phyloP scores from a whole-genome alignment of 2,797 vertebrate genomes.

The Hirundo rustica region DNA sequence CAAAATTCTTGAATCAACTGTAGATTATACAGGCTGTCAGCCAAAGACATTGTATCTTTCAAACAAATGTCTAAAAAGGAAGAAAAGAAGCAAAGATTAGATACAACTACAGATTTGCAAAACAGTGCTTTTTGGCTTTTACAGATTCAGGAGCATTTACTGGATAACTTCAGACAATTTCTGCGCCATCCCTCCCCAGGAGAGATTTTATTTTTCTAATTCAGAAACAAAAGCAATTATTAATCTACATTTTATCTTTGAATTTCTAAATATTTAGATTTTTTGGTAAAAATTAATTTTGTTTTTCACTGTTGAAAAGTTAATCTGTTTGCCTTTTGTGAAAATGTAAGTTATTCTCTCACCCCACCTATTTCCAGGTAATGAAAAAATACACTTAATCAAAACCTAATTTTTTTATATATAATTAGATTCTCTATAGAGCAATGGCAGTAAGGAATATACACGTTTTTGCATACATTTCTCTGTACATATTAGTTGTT shows the following conservation, averaged over 20 bases:
- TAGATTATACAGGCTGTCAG: conserved; percentile 93
- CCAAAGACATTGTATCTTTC: conserved; percentile 94
- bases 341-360: background rate
- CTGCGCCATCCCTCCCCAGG: fast-evolving
- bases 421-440: background rate
- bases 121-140: background rate
- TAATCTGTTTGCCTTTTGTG: background rate
- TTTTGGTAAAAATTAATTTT: background rate
- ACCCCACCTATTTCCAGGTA: background rate
- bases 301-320: background rate
- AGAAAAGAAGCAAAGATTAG: conserved; percentile 16
- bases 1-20: conserved; percentile 96
- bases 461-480: background rate
- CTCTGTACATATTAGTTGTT: background rate
- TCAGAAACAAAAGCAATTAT: background rate
- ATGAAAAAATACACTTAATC: background rate
- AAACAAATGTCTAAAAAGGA: conserved; percentile 88
- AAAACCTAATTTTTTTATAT: background rate
- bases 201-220: background rate
- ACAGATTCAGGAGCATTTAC: background rate
- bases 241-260: background rate
- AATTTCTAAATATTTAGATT: background rate
- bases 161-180: background rate
- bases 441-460: background rate
- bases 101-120: background rate